phyloP scores from a whole-genome alignment of 2,113 vertebrate species.

The Scomber scombrus region DNA sequence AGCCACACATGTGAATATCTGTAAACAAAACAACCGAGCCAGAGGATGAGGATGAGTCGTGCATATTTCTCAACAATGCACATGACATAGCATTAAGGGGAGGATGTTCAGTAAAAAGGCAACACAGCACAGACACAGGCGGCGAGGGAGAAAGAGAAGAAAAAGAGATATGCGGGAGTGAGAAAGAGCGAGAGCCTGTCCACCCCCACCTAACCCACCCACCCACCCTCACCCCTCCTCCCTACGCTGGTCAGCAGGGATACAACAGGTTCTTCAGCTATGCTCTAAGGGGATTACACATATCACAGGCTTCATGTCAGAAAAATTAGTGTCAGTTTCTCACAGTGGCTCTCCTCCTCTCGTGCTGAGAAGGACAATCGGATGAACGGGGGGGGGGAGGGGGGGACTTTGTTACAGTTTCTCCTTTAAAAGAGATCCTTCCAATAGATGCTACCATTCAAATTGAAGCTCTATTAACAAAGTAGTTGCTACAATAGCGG shows the following conservation, averaged over 20 bases:
- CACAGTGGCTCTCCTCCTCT: constrained; percentile 47
- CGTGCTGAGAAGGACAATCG: constrained; percentile 48
- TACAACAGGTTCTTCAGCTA: constrained; percentile 61
- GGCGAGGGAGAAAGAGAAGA: background rate
- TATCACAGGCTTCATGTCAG: constrained; percentile 73
- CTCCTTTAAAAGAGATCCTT: background rate
- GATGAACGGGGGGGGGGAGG: constrained; percentile 35
- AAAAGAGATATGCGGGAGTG: constrained; percentile 4
- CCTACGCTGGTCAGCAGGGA: constrained; percentile 47
- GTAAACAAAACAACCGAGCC: constrained; percentile 25
- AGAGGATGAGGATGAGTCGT: background rate
- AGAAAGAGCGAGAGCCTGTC: background rate
- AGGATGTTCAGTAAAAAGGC: constrained; percentile 7
- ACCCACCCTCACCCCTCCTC: too few relatives aligned
- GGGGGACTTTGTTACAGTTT: constrained; percentile 31
- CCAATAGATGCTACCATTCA: background rate
- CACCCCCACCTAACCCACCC: background rate
- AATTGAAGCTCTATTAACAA: background rate
- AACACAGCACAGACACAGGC: background rate
- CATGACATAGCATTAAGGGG: constrained; percentile 8
- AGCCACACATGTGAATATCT: constrained; percentile 24
- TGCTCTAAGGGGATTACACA: constrained; percentile 75
- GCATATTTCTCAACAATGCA: constrained; percentile 29
- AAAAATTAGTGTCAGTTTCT: constrained; percentile 69
- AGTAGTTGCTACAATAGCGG: background rate